These are phyloP conservation scores for Falco naumanni DNA, from an alignment of 2,797 vertebrate species.

Conservation along the genomic window DNA sequence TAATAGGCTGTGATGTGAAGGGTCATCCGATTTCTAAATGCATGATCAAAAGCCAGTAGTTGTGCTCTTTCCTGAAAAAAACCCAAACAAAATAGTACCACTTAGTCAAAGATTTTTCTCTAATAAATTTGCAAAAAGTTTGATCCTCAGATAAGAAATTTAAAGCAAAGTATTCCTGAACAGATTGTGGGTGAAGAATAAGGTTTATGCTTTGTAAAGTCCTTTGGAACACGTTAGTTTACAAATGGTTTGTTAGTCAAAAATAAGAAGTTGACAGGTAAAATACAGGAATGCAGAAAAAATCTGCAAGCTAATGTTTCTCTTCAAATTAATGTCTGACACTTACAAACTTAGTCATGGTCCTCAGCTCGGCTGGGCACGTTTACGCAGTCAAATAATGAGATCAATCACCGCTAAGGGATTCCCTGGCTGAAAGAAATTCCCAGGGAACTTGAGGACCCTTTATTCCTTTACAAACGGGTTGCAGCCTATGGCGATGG, in stretches of 20 bases:
- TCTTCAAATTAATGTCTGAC: neutral
- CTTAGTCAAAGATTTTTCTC: neutral
- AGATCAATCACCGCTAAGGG: neutral
- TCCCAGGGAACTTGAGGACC: neutral
- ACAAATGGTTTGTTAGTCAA: neutral
- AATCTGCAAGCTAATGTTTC: neutral
- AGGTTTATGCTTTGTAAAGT: neutral
- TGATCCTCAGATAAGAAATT: neutral
- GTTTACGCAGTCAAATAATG: neutral
- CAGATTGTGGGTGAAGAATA: neutral
- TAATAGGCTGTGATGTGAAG: neutral
- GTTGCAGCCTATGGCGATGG: neutral
- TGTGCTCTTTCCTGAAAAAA: neutral
- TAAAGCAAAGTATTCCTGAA: neutral
- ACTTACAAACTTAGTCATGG: neutral
- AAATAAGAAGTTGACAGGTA: neutral
- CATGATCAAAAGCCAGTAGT: neutral
- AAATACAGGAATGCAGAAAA: neutral
- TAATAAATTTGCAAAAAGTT: neutral
- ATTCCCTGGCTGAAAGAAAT: constrained; percentile 29
- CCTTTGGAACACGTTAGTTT: neutral
- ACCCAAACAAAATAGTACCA: neutral
- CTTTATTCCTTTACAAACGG: neutral
- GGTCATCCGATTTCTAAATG: neutral
- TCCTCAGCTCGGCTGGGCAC: neutral